Conservation (phyloP, 2,113 vertebrate genomes). For the Pterocles gutturalis region DNA sequence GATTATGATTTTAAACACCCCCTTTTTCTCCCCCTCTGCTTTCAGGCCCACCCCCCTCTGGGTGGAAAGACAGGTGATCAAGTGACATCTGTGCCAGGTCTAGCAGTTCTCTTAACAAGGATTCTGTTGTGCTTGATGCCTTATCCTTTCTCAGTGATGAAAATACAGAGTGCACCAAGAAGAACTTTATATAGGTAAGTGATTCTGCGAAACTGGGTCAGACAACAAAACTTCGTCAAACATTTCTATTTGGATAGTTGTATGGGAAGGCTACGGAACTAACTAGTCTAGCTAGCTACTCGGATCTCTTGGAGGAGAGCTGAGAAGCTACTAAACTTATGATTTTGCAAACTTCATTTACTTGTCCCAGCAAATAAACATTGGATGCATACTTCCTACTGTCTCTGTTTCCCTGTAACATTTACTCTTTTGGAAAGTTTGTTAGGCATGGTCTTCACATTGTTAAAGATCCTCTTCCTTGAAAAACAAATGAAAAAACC, state of each 20-base stretch:
- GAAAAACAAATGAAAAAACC: neutral
- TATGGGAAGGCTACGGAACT: neutral
- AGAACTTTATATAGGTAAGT: neutral
- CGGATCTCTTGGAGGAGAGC: neutral
- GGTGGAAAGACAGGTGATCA: neutral
- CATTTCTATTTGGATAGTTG: neutral
- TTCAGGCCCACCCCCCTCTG: neutral
- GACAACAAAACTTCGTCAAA: neutral
- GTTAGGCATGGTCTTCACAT: neutral
- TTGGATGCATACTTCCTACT: neutral
- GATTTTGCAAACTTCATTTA: neutral
- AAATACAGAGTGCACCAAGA: neutral
- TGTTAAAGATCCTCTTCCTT: neutral
- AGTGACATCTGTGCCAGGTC: neutral
- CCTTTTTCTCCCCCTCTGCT: neutral
- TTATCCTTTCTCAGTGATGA: neutral
- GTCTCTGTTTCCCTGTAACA: neutral
- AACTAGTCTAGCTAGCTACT: neutral
- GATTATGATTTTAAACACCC: neutral
- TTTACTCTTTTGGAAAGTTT: neutral
- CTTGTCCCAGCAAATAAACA: neutral
- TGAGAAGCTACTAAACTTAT: neutral
- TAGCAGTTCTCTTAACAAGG: neutral
- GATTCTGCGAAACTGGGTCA: neutral
- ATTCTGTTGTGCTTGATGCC: neutral